phyloP scores from a whole-genome alignment of 1,140 invertebrate genomes.

The Hylyphantes graminicola region DNA sequence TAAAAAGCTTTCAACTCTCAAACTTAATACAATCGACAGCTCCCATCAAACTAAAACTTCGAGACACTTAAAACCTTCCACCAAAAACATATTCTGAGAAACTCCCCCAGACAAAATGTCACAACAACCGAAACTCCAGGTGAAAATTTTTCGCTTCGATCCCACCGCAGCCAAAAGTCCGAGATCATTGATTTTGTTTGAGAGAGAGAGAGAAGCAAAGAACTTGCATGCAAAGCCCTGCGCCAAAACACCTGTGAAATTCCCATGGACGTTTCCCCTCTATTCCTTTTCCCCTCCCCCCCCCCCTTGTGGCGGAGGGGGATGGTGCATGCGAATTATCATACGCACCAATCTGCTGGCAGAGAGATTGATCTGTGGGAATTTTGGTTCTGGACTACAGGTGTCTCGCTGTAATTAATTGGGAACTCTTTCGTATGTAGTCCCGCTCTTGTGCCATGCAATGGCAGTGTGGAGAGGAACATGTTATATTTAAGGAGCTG shows the following conservation, averaged over 20 bases:
- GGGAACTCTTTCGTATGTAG: constrained; percentile 35
- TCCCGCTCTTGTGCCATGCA: neutral
- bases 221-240: constrained; percentile 34
- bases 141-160: constrained; percentile 13
- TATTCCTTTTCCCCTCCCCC: constrained; percentile 11
- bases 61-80: neutral
- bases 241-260: constrained; percentile 52
- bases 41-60: neutral
- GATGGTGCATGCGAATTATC: constrained; percentile 54
- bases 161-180: constrained; percentile 29
- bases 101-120: neutral
- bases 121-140: constrained; percentile 4
- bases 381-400: constrained; percentile 44
- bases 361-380: constrained; percentile 59
- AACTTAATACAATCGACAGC: neutral
- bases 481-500: too few relatives aligned
- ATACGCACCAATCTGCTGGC: constrained; percentile 34
- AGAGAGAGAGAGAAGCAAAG: constrained; percentile 18
- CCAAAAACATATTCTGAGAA: neutral
- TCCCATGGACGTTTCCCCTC: constrained; percentile 31
- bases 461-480: neutral
- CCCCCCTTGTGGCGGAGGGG: constrained; percentile 17
- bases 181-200: constrained; percentile 54
- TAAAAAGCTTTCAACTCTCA: too few relatives aligned
- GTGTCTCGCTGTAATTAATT: constrained; percentile 57